Evolutionary conservation across 2,888 invertebrate genomes (phyloP).

Genomic region (Timema cristinae): DNA sequence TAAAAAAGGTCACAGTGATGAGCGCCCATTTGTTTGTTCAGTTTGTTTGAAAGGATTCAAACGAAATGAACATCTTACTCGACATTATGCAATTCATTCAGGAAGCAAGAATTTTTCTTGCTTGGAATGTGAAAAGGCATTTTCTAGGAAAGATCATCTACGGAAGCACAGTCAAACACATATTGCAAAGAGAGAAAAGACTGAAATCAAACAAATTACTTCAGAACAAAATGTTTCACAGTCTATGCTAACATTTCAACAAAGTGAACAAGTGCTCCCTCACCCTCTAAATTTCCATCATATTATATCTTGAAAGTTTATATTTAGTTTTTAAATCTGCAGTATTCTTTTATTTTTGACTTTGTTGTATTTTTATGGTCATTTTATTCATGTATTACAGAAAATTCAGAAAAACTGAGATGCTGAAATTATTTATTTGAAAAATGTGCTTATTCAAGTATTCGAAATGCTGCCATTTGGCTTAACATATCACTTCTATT

Average conservation of each 20-base stretch:
- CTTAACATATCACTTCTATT: no score
- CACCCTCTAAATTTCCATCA: no score
- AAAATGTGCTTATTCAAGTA: no score
- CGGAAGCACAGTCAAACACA: slow-evolving; percentile 47
- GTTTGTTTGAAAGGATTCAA: slow-evolving; percentile 43
- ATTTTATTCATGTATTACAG: no score
- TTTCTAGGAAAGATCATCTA: slow-evolving; percentile 51
- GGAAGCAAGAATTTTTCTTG: slow-evolving; percentile 50
- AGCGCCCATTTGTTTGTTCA: slow-evolving; percentile 41
- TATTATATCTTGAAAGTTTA: no score
- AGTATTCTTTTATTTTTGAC: no score
- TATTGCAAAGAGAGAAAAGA: slow-evolving; percentile 26
- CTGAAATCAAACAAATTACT: slow-evolving; percentile 20
- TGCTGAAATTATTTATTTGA: no score
- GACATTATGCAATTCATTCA: slow-evolving; percentile 51
- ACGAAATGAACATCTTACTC: slow-evolving; percentile 51
- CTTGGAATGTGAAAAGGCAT: slow-evolving; percentile 48
- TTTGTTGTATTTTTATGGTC: no score
- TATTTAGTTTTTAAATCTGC: no score
- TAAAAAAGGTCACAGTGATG: slow-evolving; percentile 48
- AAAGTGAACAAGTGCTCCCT: no score
- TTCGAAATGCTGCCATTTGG: no score
- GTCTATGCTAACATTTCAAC: neutral
- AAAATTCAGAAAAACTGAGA: no score
- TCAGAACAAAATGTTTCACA: slow-evolving; percentile 9